Base-by-base conservation (phyloP, 2,888 invertebrate species). In the Adelognathus sp. region DNA sequence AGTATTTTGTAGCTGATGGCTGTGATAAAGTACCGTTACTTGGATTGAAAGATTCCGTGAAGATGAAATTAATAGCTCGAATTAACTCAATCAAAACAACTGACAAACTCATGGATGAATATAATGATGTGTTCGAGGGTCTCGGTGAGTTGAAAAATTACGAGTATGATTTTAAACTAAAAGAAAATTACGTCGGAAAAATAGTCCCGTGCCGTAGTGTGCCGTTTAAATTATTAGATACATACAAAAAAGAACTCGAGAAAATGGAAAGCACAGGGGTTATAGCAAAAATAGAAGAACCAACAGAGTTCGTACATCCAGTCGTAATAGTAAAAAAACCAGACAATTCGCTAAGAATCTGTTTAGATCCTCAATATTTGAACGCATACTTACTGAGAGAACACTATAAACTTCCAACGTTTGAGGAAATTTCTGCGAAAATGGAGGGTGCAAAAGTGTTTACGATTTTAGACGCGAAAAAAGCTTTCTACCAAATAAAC, bases 371-470 rank as follows among this genome's bases (percentile, higher is more conserved):
- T 24, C 78, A 81, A 60, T 60, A 86, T 61, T 67, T 88, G 50
- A 89, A 89, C 77, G 52, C 76, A n/a, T 79, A 67, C 2, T 81
- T 88, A 16, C 63, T 84, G 60, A 44, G 84, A 60, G 82, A 84
- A 29, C 76, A 85, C 67, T 83, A 74, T 75, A 82, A 81, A 76
- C 72, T 88, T 5, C 85, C 86, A 0, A 83, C 85, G 1, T 82
- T 86, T n/a, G 87, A 88, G 5, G 85, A 89, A 83, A 83, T 87
- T 4, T 74, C 82, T 21, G 60, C 80, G 6, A 81, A 86, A 76
- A 75, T 87, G 64, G 4, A 46, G 21, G 82, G 80, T 18, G 81
- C 84, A 11, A 81, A 77, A 63, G 27, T 81, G 11, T 88, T 86
- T 61, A 82, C 78, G 16, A 82, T 76, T 5, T 36, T 87, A 24